Evolutionary conservation across 2,888 invertebrate genomes (phyloP), one percentile per base, ranked within the genome.

Genomic region (Schizotus pectinicornis): DNA sequence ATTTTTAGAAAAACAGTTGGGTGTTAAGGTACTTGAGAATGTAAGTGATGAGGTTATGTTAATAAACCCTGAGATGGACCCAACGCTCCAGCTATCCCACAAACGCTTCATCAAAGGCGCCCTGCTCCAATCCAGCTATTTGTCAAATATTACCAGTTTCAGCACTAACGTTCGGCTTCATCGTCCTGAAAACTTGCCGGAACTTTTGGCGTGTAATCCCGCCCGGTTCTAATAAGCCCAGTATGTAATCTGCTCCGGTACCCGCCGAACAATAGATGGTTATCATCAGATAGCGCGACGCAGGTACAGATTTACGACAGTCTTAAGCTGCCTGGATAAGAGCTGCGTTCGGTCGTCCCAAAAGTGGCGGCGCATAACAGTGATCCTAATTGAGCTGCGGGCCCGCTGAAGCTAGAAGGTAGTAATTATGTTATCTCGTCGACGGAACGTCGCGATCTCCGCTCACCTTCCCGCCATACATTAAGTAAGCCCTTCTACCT

Each of bases 401-500:
- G 71, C 68, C 67, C 65, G 3, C 22, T 41, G 48, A 34, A 39
- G 36, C 9, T 42, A 41, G 30, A 12, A 30, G 39, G 53, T 14
- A 41, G 74, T 74, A 75, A 76, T 76, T 76, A 75, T 69, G 74
- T 76, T 75, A 76, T 76, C 76, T 76, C 64, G 57, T 65, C 65
- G 59, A 50, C 68, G 65, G 67, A 64, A 66, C 59, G 61, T 56
- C 68, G 65, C 67, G 71, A 71, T 71, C 71, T 71, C 63, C 62
- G 67, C 70, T 73, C 74, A 75, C 75, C 74, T 74, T 73, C 67
- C 68, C 45, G 67, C 70, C 73, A 71, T 73, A 72, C 70, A 72
- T 74, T 73, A 72, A 67, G 68, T 73, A 72, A 67, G 68, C 67
- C 65, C 69, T 73, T 59, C 71, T 74, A 73, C 74, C 74, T 75